A percentile compares a stretch with the other conserved stretches of the same genome.
These are phyloP conservation scores for Lasius platythorax DNA, from an alignment of 2,888 invertebrate genomes.

Conservation along the genomic window DNA sequence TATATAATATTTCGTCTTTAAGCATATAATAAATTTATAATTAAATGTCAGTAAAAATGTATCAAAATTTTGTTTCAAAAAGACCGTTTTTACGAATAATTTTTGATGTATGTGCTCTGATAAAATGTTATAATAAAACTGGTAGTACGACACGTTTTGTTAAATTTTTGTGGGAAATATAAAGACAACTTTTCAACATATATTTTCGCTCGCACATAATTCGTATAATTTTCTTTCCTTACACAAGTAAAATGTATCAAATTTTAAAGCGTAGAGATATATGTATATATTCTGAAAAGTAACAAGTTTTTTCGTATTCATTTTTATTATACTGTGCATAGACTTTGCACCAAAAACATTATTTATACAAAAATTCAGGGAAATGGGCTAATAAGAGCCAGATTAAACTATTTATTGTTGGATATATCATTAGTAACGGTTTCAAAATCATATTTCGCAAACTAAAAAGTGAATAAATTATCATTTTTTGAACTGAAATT, in stretches of 20 bases:
- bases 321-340: neutral
- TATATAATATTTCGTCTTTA: neutral
- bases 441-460: neutral
- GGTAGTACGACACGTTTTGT: neutral
- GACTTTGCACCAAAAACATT: neutral
- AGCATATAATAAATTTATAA: slow-evolving; percentile 14
- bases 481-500: too few species aligned
- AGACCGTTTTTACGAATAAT: slow-evolving; percentile 21
- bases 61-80: neutral
- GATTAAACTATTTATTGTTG: neutral
- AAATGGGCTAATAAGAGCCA: too few species aligned
- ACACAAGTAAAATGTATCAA: neutral
- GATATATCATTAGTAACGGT: neutral
- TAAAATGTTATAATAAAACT: slow-evolving; percentile 17
- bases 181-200: neutral
- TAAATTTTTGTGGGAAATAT: slow-evolving; percentile 21
- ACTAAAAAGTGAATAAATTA: neutral
- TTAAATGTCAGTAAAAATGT: slow-evolving; percentile 21
- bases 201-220: neutral
- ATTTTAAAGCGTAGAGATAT: neutral
- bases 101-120: neutral
- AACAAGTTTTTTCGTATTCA: neutral
- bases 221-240: neutral
- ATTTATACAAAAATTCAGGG: neutral
- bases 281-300: neutral